Evolutionary conservation across 2,113 vertebrate genomes (phyloP).

Genomic region (Psittacula cyanocephala): DNA sequence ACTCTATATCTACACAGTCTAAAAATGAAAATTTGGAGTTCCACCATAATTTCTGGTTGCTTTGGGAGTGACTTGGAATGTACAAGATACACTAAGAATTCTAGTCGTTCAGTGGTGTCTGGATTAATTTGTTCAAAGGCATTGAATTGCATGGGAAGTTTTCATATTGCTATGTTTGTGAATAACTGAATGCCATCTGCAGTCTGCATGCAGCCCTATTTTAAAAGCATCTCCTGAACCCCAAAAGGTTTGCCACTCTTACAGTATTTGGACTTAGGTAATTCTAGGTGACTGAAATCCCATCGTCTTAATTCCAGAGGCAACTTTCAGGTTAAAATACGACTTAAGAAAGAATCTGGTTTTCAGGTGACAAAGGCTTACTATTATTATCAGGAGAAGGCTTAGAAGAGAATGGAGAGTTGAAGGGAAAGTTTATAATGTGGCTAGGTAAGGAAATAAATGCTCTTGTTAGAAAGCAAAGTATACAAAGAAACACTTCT

Average conservation of each 20-base stretch:
- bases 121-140: conserved; percentile 27
- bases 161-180: neutral
- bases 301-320: neutral
- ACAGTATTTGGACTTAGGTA: neutral
- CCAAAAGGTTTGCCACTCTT: neutral
- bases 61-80: neutral
- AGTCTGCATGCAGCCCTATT: neutral
- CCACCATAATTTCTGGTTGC: neutral
- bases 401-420: neutral
- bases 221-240: neutral
- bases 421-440: neutral
- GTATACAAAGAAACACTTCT: neutral
- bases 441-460: neutral
- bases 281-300: neutral
- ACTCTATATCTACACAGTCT: neutral
- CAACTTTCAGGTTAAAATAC: neutral
- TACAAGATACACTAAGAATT: conserved; percentile 17
- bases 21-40: neutral
- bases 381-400: neutral
- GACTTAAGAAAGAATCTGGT: neutral
- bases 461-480: neutral
- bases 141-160: neutral
- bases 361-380: neutral
- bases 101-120: conserved; percentile 8
- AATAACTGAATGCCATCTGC: neutral